Evolutionary conservation across 1,140 invertebrate genomes (phyloP).

Genomic region (Galendromus occidentalis): DNA sequence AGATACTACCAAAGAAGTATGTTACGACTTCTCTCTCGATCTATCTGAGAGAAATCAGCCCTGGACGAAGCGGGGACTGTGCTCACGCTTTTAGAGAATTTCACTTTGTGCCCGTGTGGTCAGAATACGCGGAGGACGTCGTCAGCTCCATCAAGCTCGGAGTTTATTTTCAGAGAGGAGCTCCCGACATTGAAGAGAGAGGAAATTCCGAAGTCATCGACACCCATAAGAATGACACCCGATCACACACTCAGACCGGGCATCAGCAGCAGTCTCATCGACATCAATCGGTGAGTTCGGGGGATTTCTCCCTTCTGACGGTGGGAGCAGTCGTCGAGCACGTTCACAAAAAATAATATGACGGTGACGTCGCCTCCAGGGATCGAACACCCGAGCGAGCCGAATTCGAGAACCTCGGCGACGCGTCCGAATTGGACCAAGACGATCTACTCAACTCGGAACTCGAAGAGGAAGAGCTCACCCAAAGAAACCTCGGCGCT

Average conservation of each 20-base stretch:
- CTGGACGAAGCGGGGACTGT: too few relatives aligned
- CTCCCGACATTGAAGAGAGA: not conserved
- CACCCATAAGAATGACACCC: not conserved
- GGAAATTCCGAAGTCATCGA: not conserved
- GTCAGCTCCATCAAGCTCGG: too few relatives aligned
- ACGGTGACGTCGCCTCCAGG: not conserved
- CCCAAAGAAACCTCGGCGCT: constrained; percentile 64
- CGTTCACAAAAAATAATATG: too few relatives aligned
- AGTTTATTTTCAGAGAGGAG: not conserved
- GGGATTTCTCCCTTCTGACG: too few relatives aligned
- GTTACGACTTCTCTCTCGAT: not conserved
- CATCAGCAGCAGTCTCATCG: constrained; percentile 4
- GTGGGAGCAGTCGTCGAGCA: too few relatives aligned
- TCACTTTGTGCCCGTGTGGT: too few relatives aligned
- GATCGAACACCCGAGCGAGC: constrained; percentile 53
- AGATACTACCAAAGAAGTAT: constrained; percentile 7
- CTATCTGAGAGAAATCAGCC: too few relatives aligned
- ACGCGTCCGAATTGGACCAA: constrained; percentile 26
- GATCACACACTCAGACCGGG: not conserved
- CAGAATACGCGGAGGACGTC: too few relatives aligned
- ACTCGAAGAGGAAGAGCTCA: constrained; percentile 82
- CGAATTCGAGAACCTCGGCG: constrained; percentile 47
- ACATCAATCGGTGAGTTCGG: not conserved
- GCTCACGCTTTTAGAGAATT: not conserved
- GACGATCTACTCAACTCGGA: constrained; percentile 47